phyloP scores from a whole-genome alignment of 1,140 invertebrate species.

The Oedothorax gibbosus region DNA sequence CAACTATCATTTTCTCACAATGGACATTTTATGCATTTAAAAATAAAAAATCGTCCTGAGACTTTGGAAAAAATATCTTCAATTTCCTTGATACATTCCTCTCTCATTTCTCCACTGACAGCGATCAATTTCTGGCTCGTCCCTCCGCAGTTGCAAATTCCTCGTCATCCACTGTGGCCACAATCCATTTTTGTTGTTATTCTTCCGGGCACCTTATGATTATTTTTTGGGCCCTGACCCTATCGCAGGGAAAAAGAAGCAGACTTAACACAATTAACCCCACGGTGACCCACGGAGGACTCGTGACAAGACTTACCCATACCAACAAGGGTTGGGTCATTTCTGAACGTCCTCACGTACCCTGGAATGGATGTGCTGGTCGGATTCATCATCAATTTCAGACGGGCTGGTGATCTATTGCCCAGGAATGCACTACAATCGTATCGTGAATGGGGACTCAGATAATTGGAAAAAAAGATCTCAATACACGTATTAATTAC shows the following conservation, averaged over 20 bases:
- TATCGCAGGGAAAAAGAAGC: conserved; percentile 44
- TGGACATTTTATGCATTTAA: too few relatives aligned
- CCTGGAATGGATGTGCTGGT: not conserved
- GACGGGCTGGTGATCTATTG: too few relatives aligned
- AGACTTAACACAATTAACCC: conserved; percentile 58
- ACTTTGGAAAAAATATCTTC: too few relatives aligned
- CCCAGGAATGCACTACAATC: too few relatives aligned
- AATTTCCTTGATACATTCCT: too few relatives aligned
- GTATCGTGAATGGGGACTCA: too few relatives aligned
- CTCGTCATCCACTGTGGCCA: conserved; percentile 30
- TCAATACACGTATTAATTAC: too few relatives aligned
- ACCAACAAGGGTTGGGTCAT: conserved; percentile 46
- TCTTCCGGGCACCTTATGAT: conserved; percentile 49
- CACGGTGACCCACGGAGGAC: conserved; percentile 22
- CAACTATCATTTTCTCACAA: too few relatives aligned
- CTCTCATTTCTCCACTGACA: not conserved
- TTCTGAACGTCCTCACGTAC: conserved; percentile 59
- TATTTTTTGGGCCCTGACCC: conserved; percentile 55
- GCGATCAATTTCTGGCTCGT: conserved; percentile 6
- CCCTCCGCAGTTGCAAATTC: conserved; percentile 38
- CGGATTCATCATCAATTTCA: too few relatives aligned
- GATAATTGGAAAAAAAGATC: too few relatives aligned
- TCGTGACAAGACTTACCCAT: conserved; percentile 53
- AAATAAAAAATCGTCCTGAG: too few relatives aligned
- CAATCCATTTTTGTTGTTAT: conserved; percentile 42